Base-by-base conservation (phyloP, 2,797 vertebrate species). In the Ibycter americanus region DNA sequence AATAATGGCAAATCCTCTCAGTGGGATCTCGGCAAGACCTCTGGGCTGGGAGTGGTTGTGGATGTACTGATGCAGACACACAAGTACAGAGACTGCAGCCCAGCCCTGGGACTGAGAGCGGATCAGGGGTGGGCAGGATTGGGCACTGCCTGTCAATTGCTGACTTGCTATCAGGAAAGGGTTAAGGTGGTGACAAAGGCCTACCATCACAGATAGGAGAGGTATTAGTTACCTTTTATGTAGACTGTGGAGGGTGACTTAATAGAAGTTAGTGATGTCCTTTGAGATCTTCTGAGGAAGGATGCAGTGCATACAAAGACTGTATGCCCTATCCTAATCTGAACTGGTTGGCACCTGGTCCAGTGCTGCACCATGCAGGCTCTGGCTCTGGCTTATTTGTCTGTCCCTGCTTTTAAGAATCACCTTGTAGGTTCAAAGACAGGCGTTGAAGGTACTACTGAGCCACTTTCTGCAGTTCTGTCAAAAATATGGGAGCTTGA, bases 401-500 rank as follows among this genome's bases (percentile, higher is more conserved):
- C 56, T 29, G 13, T 44, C 14, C 54, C 46, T 65, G 32, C 38
- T 89, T 23, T 49, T 36, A 29, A 63, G 52, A 46, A 36, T 66
- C 62, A 71, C 36, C 32, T 47, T 59, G 40, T 49, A 46, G 51
- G 59, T 63, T 52, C 59, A 49, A 83, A 83, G 51, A 27, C 20
- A 66, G 79, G 15, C 1, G 8, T 22, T 72, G 58, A 82, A 92
- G 47, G 59, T 73, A 54, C 32, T 47, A 76, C 38, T 18, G 51
- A 90, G 29, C 15, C 19, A 52, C 34, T 86, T 93, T 46, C 65
- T 94, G 26, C 34, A 76, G 32, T 83, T 90, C 55, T 68, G n/a
- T 82, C 62, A 87, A 83, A 90, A 84, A 83, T 49, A 59, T 0
- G 32, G 85, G 55, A 94, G n/a, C 83, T 90, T 61, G 72, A 92